Evolutionary conservation across 1,140 invertebrate species (phyloP).

Genomic region (Cataglyphis hispanica): DNA sequence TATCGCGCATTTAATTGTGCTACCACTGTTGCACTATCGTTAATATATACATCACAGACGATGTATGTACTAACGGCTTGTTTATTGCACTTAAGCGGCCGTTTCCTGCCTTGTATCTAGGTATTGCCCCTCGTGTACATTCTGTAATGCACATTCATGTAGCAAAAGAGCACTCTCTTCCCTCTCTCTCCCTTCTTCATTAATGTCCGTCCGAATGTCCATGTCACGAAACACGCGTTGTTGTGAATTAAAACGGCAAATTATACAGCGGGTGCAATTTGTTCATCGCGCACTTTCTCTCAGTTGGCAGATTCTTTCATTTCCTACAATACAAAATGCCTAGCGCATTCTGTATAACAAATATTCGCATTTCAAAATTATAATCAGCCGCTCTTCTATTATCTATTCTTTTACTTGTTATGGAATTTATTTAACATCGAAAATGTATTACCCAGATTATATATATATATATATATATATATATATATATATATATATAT

Average conservation of each 20-base stretch:
- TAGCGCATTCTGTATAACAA: neutral
- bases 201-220: slow-evolving; percentile 5
- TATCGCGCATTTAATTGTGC: slow-evolving; percentile 50
- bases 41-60: slow-evolving; percentile 32
- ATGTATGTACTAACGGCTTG: slow-evolving; percentile 66
- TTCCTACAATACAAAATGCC: neutral
- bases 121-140: slow-evolving; percentile 33
- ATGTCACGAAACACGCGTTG: neutral
- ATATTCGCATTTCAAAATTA: neutral
- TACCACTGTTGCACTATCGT: slow-evolving; percentile 32
- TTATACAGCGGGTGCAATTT: neutral
- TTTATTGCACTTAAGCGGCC: slow-evolving; percentile 83
- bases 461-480: neutral
- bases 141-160: slow-evolving; percentile 42
- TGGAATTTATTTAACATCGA: neutral
- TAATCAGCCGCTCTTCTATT: neutral
- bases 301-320: neutral
- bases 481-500: neutral
- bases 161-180: slow-evolving; percentile 7
- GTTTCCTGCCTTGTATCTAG: slow-evolving; percentile 78
- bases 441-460: neutral
- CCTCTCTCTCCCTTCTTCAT: neutral
- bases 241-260: slow-evolving; percentile 40
- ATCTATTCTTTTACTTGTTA: neutral
- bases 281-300: neutral